These are phyloP conservation scores for Bubo scandiacus DNA, from an alignment of 2,113 vertebrate genomes.

Conservation along the genomic window DNA sequence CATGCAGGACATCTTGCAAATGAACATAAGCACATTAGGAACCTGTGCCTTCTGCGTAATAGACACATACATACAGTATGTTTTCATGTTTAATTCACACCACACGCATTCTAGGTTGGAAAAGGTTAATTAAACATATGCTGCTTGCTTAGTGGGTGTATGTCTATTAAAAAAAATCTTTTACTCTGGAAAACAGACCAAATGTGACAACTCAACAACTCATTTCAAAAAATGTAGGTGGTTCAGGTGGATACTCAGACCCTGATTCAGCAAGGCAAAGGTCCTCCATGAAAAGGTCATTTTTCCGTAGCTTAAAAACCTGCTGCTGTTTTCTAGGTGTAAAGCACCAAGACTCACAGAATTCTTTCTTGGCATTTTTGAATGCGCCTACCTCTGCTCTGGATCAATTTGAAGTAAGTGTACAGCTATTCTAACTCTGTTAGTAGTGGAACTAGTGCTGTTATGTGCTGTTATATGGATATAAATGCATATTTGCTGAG, in stretches of 20 bases:
- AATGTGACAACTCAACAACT: background rate
- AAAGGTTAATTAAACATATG: rapidly evolving
- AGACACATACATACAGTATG: rapidly evolving
- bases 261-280: slow-evolving; percentile 54
- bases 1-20: background rate
- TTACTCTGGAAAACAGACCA: background rate
- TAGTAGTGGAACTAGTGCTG: background rate
- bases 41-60: background rate
- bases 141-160: background rate
- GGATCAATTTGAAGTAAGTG: slow-evolving; percentile 97
- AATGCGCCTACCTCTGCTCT: slow-evolving; percentile 93
- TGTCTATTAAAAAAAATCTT: background rate
- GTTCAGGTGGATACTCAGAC: background rate
- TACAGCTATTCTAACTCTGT: background rate
- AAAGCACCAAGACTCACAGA: slow-evolving; percentile 99
- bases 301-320: slow-evolving; percentile 73
- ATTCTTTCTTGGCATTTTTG: slow-evolving; percentile 98
- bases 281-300: slow-evolving; percentile 54
- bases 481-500: background rate
- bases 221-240: background rate
- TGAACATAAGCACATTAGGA: background rate
- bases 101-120: background rate
- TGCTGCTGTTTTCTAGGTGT: slow-evolving; percentile 88
- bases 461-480: background rate
- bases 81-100: background rate